phyloP scores from a whole-genome alignment of 2,888 invertebrate species.

The Drosophila yooni region DNA sequence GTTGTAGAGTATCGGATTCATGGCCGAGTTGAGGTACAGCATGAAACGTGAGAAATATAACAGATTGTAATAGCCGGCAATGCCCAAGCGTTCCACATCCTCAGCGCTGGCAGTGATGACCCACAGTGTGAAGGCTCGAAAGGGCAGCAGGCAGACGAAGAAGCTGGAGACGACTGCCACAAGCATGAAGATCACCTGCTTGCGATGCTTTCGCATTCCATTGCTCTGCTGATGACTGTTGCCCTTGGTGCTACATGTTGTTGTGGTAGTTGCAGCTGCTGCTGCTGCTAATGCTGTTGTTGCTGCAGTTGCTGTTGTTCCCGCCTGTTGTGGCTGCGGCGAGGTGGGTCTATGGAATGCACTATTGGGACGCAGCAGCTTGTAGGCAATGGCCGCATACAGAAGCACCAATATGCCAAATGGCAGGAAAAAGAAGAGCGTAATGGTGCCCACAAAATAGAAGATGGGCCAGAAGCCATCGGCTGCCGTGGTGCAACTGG shows the following conservation, averaged over 20 bases:
- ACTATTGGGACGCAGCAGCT: constrained; percentile 89
- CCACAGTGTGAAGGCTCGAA: constrained; percentile 94
- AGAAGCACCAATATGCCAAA: constrained; percentile 91
- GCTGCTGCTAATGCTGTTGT: constrained; percentile 9
- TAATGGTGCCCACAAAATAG: constrained; percentile 92
- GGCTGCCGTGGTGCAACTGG: constrained; percentile 93
- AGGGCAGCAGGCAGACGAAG: constrained; percentile 95
- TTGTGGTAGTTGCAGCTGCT: constrained; percentile 7
- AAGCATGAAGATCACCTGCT: constrained; percentile 94
- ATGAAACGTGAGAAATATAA: constrained; percentile 94
- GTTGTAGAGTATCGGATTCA: constrained; percentile 96
- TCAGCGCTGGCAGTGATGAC: constrained; percentile 92
- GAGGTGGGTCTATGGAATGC: constrained; percentile 75
- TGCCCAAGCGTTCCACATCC: constrained; percentile 89
- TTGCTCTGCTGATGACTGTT: constrained; percentile 83
- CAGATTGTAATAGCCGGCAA: constrained; percentile 93
- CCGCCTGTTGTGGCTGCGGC: constrained; percentile 56
- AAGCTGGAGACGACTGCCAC: constrained; percentile 95
- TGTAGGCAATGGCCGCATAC: constrained; percentile 94
- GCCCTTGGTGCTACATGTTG: constrained; percentile 54
- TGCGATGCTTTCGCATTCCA: constrained; percentile 89
- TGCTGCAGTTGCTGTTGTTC: constrained; percentile 25
- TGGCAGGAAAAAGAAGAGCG: constrained; percentile 94
- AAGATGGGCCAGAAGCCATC: constrained; percentile 91
- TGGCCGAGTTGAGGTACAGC: constrained; percentile 95